Evolutionary conservation across 2,888 invertebrate genomes (phyloP).

Genomic region (Drosophila demipolita): DNA sequence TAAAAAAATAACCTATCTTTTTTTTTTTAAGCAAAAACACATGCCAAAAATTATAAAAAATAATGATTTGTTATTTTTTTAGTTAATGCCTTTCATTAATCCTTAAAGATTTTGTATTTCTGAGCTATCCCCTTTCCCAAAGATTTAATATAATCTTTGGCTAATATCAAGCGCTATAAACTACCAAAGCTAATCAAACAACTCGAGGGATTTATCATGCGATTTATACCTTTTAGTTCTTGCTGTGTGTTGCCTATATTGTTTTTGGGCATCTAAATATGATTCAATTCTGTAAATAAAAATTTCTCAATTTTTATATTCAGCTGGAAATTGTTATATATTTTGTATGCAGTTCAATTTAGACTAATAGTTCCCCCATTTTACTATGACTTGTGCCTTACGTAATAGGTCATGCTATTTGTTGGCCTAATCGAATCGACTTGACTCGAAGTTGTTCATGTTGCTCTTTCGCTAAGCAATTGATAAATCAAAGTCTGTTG

Average conservation of each 20-base stretch:
- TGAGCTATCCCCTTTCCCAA: no score
- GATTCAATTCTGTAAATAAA: constrained; percentile 38
- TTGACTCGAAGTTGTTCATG: not conserved
- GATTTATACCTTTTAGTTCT: constrained; percentile 27
- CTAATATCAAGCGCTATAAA: constrained; percentile 1
- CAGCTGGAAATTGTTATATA: constrained; percentile 8
- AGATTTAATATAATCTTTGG: not conserved
- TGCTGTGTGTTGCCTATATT: constrained; percentile 28
- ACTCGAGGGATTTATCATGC: constrained; percentile 21
- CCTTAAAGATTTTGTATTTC: not conserved
- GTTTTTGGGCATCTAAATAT: constrained; percentile 34
- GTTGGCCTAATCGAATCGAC: constrained; percentile 12
- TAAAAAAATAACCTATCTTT: not conserved
- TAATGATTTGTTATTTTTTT: not conserved
- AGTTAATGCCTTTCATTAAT: not conserved
- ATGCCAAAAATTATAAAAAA: constrained; percentile 1
- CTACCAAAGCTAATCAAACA: constrained; percentile 1
- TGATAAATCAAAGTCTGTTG: constrained; percentile 21
- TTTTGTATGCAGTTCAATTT: constrained; percentile 1
- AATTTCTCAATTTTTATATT: constrained; percentile 38
- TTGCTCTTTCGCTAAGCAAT: constrained; percentile 7
- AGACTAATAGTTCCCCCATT: no score
- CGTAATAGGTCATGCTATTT: constrained; percentile 9
- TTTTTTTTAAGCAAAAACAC: not conserved
- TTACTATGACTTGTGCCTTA: not conserved